Percentiles rank a stretch among this genome's conserved stretches.
Evolutionary conservation across 2,797 vertebrate genomes (phyloP).

Genomic region (Rousettus madagascariensis): DNA sequence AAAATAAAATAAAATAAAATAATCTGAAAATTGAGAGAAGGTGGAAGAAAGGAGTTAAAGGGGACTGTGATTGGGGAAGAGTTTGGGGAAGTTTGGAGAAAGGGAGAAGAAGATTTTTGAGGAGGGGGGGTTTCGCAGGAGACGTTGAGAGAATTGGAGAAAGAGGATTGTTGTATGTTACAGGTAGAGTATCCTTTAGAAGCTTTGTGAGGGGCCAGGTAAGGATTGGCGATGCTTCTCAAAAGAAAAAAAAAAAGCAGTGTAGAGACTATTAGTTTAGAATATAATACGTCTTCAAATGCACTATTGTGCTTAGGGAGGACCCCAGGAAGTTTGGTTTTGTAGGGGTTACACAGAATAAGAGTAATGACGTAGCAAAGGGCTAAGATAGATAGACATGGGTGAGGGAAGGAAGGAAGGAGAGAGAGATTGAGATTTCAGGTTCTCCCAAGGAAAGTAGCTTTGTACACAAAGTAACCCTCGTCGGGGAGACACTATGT

Average conservation of each 20-base stretch:
- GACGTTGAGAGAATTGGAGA: background rate
- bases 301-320: background rate
- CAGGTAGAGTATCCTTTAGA: no score
- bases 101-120: background rate
- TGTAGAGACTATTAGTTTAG: background rate
- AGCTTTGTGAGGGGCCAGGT: background rate
- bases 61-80: background rate
- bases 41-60: background rate
- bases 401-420: no score
- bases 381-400: accelerated
- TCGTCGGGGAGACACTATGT: background rate
- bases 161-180: background rate
- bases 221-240: background rate
- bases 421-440: background rate
- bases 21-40: background rate
- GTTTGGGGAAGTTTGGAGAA: background rate
- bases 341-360: background rate
- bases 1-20: no score
- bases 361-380: background rate
- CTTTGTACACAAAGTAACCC: background rate
- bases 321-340: background rate
- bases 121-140: accelerated
- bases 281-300: background rate
- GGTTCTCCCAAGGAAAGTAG: background rate
- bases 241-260: background rate